Conservation (phyloP, 2,888 invertebrate genomes). For the Tachystola acroxantha region DNA sequence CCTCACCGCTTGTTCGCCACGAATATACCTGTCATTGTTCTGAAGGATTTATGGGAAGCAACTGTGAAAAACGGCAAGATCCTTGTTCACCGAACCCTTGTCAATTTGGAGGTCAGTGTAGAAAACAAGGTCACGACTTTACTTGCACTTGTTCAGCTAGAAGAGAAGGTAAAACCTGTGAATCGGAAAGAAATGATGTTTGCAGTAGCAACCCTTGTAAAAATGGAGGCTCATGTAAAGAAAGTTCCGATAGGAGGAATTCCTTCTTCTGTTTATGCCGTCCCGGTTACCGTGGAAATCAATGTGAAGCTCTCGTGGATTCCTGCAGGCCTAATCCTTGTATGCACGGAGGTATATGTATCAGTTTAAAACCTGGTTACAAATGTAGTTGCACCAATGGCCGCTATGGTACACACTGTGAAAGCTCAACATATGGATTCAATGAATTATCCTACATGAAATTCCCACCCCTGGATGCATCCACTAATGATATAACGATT, state of each 20-base stretch:
- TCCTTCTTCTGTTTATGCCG: slow-evolving; percentile 95
- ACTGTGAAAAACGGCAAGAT: slow-evolving; percentile 92
- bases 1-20: slow-evolving; percentile 88
- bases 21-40: slow-evolving; percentile 89
- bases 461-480: slow-evolving; percentile 90
- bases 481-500: slow-evolving; percentile 93
- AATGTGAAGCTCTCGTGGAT: slow-evolving; percentile 92
- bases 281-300: slow-evolving; percentile 93
- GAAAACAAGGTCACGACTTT: slow-evolving; percentile 90
- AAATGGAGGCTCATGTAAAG: slow-evolving; percentile 94
- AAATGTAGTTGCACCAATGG: slow-evolving; percentile 92
- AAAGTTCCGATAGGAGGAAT: slow-evolving; percentile 85
- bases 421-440: slow-evolving; percentile 94
- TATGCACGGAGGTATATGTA: slow-evolving; percentile 91
- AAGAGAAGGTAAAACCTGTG: slow-evolving; percentile 90
- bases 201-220: slow-evolving; percentile 92
- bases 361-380: slow-evolving; percentile 92
- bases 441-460: slow-evolving; percentile 93
- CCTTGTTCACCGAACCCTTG: slow-evolving; percentile 96
- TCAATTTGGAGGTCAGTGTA: slow-evolving; percentile 89
- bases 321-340: slow-evolving; percentile 97
- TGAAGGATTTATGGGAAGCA: slow-evolving; percentile 89
- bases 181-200: slow-evolving; percentile 89
- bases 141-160: slow-evolving; percentile 88
- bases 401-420: slow-evolving; percentile 93